These are phyloP conservation scores for Hyppa rectilinea DNA, from an alignment of 2,888 invertebrate genomes.

Conservation along the genomic window DNA sequence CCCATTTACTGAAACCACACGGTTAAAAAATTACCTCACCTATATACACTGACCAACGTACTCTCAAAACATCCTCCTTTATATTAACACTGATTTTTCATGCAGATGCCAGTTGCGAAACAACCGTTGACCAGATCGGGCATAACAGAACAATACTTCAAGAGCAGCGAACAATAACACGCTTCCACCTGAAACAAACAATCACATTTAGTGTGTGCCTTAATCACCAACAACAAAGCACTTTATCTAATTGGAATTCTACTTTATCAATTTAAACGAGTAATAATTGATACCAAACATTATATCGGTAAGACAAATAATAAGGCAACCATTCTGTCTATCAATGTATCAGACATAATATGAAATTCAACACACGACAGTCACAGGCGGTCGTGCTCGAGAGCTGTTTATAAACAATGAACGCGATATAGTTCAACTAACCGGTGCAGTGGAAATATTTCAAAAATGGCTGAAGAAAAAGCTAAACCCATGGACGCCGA, in stretches of 20 bases:
- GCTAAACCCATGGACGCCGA: conserved; percentile 76
- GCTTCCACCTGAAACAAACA: conserved; percentile 18
- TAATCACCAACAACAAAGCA: conserved; percentile 64
- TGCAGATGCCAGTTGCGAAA: conserved; percentile 63
- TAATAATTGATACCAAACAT: conserved; percentile 87
- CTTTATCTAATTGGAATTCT: conserved; percentile 71
- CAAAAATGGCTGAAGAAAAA: conserved; percentile 81
- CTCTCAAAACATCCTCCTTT: conserved; percentile 50
- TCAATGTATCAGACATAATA: conserved; percentile 76
- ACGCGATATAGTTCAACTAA: conserved; percentile 63
- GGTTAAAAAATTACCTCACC: conserved; percentile 18
- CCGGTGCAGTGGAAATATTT: conserved; percentile 42
- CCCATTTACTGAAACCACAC: conserved; percentile 20
- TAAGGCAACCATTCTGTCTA: conserved; percentile 76
- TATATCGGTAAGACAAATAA: conserved; percentile 84
- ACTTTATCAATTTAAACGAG: conserved; percentile 81
- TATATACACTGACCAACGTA: conserved; percentile 27
- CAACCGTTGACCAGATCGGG: conserved; percentile 51
- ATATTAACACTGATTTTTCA: conserved; percentile 63
- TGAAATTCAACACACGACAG: conserved; percentile 77
- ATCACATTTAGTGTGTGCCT: conserved; percentile 28
- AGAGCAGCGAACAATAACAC: conserved; percentile 18
- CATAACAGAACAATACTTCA: conserved; percentile 27
- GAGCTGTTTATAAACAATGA: conserved; percentile 78
- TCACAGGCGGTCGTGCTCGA: conserved; percentile 69